Evolutionary conservation across 2,797 vertebrate genomes (phyloP).

Genomic region (Alauda arvensis): DNA sequence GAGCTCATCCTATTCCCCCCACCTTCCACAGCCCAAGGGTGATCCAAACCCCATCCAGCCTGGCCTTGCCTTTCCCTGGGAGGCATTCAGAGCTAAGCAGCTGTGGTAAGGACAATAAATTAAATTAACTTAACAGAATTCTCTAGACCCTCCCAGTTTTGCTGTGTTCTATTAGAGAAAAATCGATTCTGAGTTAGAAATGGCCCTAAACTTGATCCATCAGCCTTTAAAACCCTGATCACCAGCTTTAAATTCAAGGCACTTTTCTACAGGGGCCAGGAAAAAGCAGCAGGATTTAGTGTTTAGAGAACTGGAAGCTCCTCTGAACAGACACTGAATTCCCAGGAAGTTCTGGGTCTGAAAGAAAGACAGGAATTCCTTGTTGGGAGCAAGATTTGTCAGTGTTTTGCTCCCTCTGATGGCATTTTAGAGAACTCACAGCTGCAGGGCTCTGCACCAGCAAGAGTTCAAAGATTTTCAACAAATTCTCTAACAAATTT

Average conservation of each 20-base stretch:
- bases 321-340: neutral
- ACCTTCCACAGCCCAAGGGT: neutral
- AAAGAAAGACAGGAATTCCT: neutral
- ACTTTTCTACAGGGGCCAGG: neutral
- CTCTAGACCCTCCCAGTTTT: neutral
- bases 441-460: neutral
- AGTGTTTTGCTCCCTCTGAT: slow-evolving; percentile 35
- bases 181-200: neutral
- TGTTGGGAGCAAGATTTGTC: neutral
- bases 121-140: neutral
- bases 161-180: neutral
- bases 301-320: neutral
- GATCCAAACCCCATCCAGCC: neutral
- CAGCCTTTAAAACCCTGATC: neutral
- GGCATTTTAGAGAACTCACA: neutral
- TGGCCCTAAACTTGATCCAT: neutral
- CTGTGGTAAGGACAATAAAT: neutral
- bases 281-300: neutral
- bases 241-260: neutral
- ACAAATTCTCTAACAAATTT: neutral
- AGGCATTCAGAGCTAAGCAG: neutral
- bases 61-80: neutral
- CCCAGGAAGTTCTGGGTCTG: neutral
- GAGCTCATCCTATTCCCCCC: neutral
- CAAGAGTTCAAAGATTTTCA: neutral